Base-by-base conservation (phyloP, 2,113 vertebrate genomes). In the Lophotis ruficrista region DNA sequence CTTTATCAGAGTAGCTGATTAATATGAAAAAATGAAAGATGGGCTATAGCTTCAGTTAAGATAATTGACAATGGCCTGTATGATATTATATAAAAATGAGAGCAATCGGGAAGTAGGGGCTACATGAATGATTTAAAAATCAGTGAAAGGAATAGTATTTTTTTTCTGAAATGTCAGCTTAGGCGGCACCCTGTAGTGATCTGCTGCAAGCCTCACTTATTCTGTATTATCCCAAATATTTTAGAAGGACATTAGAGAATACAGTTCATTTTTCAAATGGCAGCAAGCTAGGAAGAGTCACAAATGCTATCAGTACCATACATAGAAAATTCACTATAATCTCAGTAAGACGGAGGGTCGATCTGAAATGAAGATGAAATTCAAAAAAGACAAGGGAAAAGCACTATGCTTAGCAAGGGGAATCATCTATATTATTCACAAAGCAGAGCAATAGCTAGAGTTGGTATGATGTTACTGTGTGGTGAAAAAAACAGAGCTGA, bases 61-160 rank as follows among this genome's bases (percentile, higher is more conserved):
- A 12, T 23, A 45, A 61, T 3, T 30, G 27, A 30, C 43, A 27
- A 6, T 1, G 4, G 37, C 1, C 6, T 56, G 6, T 21, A 20
- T 35, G 35, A 18, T 27, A 9, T 8, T 51, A 7, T 1, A 11
- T 30, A 56, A 27, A 78, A 62, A 68, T n/a, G 24, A 50, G 48
- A 87, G 41, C 30, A 43, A 25, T 56, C 27, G 22, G 28, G 25
- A 53, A 78, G 17, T 7, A 28, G 23, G 30, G 75, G 15, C 54
- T 61, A 33, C 16, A 28, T 3, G 54, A 53, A 31, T 21, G 4
- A 73, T 10, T 43, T 48, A 4, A 48, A 41, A 89, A 77, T 51
- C 33, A 68, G 2, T 54, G 37, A 77, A 76, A 66, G n/a, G 6
- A 72, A 77, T 69, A 61, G 14, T 65, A 0, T 2, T 56, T 2